A percentile compares a stretch with the other conserved stretches of the same genome.
Evolutionary conservation across 2,797 vertebrate species (phyloP).

Genomic region (Acrocephalus scirpaceus): DNA sequence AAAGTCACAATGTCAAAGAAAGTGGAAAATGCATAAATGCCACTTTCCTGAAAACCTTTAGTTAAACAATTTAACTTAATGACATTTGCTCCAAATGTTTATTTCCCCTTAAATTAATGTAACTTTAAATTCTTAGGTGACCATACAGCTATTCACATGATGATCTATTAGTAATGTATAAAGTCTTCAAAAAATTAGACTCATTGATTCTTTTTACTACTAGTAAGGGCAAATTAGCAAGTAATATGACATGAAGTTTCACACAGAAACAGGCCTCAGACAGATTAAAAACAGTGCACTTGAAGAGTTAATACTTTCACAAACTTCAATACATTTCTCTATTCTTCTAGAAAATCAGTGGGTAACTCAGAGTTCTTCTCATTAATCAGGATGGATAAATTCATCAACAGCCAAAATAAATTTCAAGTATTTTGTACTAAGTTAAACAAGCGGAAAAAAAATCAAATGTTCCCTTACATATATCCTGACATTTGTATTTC

Average conservation of each 20-base stretch:
- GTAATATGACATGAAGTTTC: not conserved
- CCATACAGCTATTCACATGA: not conserved
- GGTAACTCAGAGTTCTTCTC: not conserved
- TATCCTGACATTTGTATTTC: not conserved
- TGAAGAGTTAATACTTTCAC: not conserved
- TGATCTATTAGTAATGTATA: not conserved
- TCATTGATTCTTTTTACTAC: not conserved
- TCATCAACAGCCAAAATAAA: not conserved
- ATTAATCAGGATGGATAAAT: not conserved
- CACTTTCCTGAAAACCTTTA: not conserved
- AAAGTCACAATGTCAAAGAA: not conserved
- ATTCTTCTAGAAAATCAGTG: not conserved
- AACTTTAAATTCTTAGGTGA: not conserved
- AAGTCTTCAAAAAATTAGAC: not conserved
- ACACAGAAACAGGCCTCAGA: not conserved
- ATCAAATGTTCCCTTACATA: accelerated
- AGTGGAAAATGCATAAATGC: not conserved
- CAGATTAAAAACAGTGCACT: not conserved
- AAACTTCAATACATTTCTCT: not conserved
- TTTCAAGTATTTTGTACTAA: not conserved
- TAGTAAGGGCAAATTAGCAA: not conserved
- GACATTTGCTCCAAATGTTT: not conserved
- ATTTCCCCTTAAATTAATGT: not conserved
- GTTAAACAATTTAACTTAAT: not conserved
- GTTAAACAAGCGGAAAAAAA: not conserved